Evolutionary conservation across 2,113 vertebrate species (phyloP).

Genomic region (Pseudorhombus dupliciocellatus): DNA sequence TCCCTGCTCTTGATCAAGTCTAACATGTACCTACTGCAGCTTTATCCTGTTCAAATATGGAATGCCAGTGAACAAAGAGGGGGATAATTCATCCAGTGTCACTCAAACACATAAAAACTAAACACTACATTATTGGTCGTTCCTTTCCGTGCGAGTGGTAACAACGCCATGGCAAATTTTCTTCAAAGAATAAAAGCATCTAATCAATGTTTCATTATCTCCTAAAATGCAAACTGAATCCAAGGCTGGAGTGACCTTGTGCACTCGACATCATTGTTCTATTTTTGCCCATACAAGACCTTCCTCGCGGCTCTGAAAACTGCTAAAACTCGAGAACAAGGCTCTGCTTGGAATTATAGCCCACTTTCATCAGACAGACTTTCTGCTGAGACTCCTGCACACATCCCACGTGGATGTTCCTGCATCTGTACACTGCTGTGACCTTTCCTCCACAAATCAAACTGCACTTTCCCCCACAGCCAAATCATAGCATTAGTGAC

Average conservation of each 20-base stretch:
- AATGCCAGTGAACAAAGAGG: slow-evolving; percentile 56
- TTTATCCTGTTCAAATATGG: slow-evolving; percentile 37
- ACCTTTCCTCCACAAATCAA: slow-evolving; percentile 17
- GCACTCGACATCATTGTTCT: neutral
- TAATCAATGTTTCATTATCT: slow-evolving; percentile 18
- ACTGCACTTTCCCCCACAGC: slow-evolving; percentile 17
- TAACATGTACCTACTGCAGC: slow-evolving; percentile 44
- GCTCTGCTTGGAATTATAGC: slow-evolving; percentile 32
- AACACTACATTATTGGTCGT: slow-evolving; percentile 57
- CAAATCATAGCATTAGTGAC: slow-evolving; percentile 25
- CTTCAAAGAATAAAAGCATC: slow-evolving; percentile 27
- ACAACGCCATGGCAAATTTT: slow-evolving; percentile 27
- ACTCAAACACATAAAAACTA: slow-evolving; percentile 49
- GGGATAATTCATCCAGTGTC: slow-evolving; percentile 67
- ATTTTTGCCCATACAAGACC: slow-evolving; percentile 8
- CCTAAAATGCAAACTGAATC: slow-evolving; percentile 34
- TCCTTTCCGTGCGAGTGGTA: slow-evolving; percentile 52
- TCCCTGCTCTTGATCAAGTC: slow-evolving; percentile 64
- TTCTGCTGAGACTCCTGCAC: slow-evolving; percentile 7
- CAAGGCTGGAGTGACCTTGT: slow-evolving; percentile 14
- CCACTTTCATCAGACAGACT: slow-evolving; percentile 31
- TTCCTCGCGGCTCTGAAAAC: slow-evolving; percentile 25
- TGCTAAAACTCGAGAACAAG: slow-evolving; percentile 7
- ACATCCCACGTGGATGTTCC: slow-evolving; percentile 24
- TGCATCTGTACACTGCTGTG: slow-evolving; percentile 28